Base-by-base conservation (phyloP, 1,140 invertebrate species). In the Leptestheria dahalacensis region DNA sequence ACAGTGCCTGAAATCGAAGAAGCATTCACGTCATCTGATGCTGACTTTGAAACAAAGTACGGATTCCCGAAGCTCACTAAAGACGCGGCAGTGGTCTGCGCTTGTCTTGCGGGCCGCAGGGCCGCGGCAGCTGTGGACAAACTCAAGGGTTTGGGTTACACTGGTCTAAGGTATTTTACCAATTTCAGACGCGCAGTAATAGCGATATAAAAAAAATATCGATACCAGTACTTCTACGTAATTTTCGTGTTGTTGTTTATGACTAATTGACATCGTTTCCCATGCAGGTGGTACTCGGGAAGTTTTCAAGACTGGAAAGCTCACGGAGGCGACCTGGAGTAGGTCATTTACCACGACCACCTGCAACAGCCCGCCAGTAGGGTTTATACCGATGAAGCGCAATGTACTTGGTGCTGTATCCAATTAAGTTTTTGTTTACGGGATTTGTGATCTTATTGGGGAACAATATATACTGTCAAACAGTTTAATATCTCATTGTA, bases 231-330 rank as follows among this genome's bases (percentile, higher is more conserved):
- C n/a, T n/a, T n/a, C n/a, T n/a, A n/a, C n/a, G n/a, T n/a, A n/a
- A n/a, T n/a, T n/a, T n/a, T n/a, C n/a, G n/a, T n/a, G n/a, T n/a
- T n/a, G n/a, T n/a, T n/a, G n/a, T n/a, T n/a, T n/a, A n/a, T n/a
- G n/a, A n/a, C 1, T 15, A 52, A 29, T 50, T n/a, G 3, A 21
- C 11, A 53, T 18, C 3, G 10, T 6, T 50, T 4, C 23, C 23
- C 41, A 29, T 3, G 6, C 26, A 60, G 58, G 23, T 24, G 49
- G 11, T 60, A 60, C 20, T 10, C 58, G 18, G 58, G 58, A 33
- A 60, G 58, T 49, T 60, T 60, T 15, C 9, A 15, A 10, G 58
- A 60, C 10, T 60, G 58, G 58, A 29, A 18, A n/a, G 49, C 48
- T 41, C 50, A 53, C 4, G 58, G 49, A 21, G 58, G 58, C 15